Base-by-base conservation (phyloP, 2,888 invertebrate genomes). In the Plebejus anna region DNA sequence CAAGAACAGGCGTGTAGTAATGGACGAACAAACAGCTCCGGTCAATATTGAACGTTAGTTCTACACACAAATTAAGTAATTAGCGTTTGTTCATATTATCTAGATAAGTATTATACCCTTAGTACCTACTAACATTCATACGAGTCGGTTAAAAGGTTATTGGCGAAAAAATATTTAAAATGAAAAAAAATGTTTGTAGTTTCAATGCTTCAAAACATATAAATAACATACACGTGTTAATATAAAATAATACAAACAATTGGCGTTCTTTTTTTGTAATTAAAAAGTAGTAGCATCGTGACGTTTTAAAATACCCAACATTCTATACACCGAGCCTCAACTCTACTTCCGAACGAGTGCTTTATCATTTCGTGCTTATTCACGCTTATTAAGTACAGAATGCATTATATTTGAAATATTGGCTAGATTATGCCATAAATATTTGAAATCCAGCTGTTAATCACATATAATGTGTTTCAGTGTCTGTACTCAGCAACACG, bases 41-140 rank as follows among this genome's bases (percentile, higher is more conserved):
- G 51, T 73, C 73, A 73, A 73, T 73, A 73, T 73, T 73, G 73
- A 73, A 73, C 51, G 73, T 51, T 51, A 73, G 51, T 47, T 72
- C 51, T 51, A 55, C 73, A 73, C 36, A 73, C 55, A 73, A 51
- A 73, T 73, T 51, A 73, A 73, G 73, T 73, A 55, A 73, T 73
- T 55, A 55, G 55, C 16, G 32, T 32, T 66, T 36, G 32, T 66
- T 66, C 6, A 66, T 66, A 32, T 32, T 32, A 32, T 32, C 32
- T 32, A 32, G 32, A 1, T 32, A 2, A 32, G 32, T 32, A 32
- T 2, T 32, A 32, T 32, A 32, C 32, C 32, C 32, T 32, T 32
- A 32, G 32, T 32, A 32, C 32, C 2, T 32, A 32, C 32, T 32
- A 32, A 32, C 32, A 32, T 32, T 32, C 32, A 32, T 32, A 32